Conservation (phyloP, 2,888 invertebrate species). For the Euspilapteryx auroguttella region DNA sequence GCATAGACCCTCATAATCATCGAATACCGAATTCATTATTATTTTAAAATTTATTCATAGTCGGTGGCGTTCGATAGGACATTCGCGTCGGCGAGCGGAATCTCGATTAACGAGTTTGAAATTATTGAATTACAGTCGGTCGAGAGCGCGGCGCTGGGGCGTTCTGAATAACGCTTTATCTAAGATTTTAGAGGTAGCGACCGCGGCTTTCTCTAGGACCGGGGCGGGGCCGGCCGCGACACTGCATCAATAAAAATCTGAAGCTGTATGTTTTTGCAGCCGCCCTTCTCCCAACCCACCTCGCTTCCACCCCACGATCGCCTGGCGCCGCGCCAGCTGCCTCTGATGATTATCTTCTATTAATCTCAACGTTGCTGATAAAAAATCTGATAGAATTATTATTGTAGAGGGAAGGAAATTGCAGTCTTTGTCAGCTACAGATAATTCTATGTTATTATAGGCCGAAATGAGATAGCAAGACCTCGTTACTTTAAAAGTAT, state of each 20-base stretch:
- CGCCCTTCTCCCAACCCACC: no score
- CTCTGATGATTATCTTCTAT: constrained; percentile 33
- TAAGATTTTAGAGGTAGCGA: no score
- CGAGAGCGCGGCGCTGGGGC: not conserved
- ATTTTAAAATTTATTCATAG: constrained; percentile 15
- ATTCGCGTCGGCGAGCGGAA: constrained; percentile 2
- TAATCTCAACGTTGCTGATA: constrained; percentile 23
- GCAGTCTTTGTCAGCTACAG: not conserved
- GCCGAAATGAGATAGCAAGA: no score
- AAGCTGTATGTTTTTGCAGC: not conserved
- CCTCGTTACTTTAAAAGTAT: no score
- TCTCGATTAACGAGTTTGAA: constrained; percentile 4
- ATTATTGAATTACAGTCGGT: constrained; percentile 3
- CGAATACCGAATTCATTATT: constrained; percentile 19
- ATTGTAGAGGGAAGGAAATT: not conserved
- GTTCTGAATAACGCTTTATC: not conserved
- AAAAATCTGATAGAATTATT: constrained; percentile 17
- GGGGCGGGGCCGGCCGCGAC: not conserved
- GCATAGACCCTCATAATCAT: constrained; percentile 21
- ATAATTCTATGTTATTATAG: constrained; percentile 10
- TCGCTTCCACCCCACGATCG: not conserved
- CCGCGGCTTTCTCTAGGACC: no score
- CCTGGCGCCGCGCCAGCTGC: constrained; percentile 22
- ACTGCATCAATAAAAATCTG: not conserved
- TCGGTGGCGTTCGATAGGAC: constrained; percentile 8